Conservation (phyloP, 2,113 vertebrate species). For the Campylomormyrus tamandua region DNA sequence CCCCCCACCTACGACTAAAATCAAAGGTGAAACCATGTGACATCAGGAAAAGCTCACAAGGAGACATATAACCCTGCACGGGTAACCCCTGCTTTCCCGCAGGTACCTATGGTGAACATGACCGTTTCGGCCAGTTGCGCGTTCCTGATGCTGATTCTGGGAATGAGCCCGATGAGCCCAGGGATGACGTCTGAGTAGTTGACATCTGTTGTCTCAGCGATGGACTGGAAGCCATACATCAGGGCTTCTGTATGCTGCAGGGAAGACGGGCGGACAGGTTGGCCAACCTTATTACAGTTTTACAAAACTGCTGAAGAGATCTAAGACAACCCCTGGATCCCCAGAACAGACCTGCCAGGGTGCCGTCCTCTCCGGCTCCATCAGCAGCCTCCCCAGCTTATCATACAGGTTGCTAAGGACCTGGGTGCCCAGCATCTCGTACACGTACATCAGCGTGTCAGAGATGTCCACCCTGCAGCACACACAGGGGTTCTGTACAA, state of each 20-base stretch:
- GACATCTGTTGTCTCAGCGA: constrained; percentile 94
- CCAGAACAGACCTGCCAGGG: constrained; percentile 79
- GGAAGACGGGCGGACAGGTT: background rate
- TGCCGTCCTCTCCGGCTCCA: constrained; percentile 71
- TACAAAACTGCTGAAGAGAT: background rate
- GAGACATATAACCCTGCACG: background rate
- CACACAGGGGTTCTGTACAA: background rate
- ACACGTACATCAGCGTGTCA: constrained; percentile 95
- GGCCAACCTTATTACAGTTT: background rate
- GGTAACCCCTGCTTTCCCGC: background rate
- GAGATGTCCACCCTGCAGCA: constrained; percentile 88
- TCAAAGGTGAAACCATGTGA: background rate
- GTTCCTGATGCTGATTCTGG: constrained; percentile 88
- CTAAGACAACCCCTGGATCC: background rate
- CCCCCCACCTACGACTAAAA: background rate
- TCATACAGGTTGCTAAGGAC: constrained; percentile 93
- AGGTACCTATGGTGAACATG: constrained; percentile 89
- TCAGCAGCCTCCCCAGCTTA: constrained; percentile 81
- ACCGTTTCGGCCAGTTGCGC: constrained; percentile 89
- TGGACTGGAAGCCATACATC: constrained; percentile 94
- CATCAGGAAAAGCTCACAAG: background rate
- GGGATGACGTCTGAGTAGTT: constrained; percentile 97
- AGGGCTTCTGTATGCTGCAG: constrained; percentile 85
- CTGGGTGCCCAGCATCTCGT: constrained; percentile 92
- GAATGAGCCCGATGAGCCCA: constrained; percentile 89